Percentiles rank a stretch among this genome's conserved stretches.
These are phyloP conservation scores for Noctuana brunneofusca DNA, from an alignment of 2,888 invertebrate species.

Conservation along the genomic window DNA sequence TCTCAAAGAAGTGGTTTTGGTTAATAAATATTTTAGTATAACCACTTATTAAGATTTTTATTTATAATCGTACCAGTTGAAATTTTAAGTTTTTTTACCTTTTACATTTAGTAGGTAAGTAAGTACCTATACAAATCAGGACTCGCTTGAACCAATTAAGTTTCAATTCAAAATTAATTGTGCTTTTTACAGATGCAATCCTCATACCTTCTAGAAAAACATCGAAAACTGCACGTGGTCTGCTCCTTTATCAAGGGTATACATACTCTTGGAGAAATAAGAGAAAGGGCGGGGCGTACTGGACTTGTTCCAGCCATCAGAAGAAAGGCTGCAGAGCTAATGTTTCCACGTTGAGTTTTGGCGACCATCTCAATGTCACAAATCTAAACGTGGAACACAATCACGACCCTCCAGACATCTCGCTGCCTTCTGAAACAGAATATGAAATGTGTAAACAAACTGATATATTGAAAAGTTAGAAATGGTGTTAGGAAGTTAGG, in stretches of 20 bases:
- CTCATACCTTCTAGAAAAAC: slow-evolving; percentile 56
- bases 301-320: slow-evolving; percentile 69
- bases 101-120: too few species aligned
- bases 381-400: slow-evolving; percentile 51
- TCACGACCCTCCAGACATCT: slow-evolving; percentile 52
- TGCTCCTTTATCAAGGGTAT: slow-evolving; percentile 57
- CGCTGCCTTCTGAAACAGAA: slow-evolving; percentile 45
- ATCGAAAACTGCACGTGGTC: slow-evolving; percentile 49
- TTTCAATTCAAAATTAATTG: neutral
- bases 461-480: neutral
- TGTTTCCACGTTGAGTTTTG: slow-evolving; percentile 49
- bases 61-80: too few species aligned
- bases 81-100: too few species aligned
- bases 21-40: too few species aligned
- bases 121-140: too few species aligned
- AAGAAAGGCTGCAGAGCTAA: slow-evolving; percentile 67
- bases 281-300: slow-evolving; percentile 57
- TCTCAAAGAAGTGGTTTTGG: too few species aligned
- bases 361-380: slow-evolving; percentile 48
- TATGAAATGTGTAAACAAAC: slow-evolving; percentile 32
- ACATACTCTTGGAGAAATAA: slow-evolving; percentile 62
- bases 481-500: neutral
- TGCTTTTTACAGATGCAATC: slow-evolving; percentile 42
- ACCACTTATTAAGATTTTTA: too few species aligned
- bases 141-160: neutral